phyloP scores from a whole-genome alignment of 2,113 vertebrate genomes.

The Romanogobio albipinnatus region DNA sequence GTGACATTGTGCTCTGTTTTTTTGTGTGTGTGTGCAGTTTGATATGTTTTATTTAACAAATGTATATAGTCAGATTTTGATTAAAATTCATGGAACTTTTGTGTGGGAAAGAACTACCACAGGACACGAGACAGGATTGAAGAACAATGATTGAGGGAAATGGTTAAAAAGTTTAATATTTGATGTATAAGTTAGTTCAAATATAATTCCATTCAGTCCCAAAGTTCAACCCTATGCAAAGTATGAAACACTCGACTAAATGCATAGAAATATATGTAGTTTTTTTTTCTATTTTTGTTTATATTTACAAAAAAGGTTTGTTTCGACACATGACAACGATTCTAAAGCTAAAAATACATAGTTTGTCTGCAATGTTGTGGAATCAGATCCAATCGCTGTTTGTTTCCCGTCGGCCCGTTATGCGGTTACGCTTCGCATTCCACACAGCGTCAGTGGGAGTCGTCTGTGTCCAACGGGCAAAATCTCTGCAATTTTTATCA shows the following conservation, averaged over 20 bases:
- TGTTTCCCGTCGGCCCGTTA: constrained; percentile 35
- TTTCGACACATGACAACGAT: background rate
- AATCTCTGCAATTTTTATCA: background rate
- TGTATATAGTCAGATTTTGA: background rate
- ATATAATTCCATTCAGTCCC: background rate
- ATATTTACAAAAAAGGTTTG: background rate
- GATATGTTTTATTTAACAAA: background rate
- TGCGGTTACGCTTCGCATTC: background rate
- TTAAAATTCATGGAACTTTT: background rate
- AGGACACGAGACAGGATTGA: background rate
- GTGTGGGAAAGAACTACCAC: background rate
- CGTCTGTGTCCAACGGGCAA: background rate
- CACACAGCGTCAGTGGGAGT: background rate
- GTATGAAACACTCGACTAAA: background rate
- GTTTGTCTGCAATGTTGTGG: background rate
- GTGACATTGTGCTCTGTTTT: background rate
- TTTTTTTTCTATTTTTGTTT: background rate
- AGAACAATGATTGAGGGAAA: background rate
- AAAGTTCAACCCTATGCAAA: background rate
- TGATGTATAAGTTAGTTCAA: background rate
- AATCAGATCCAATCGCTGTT: background rate
- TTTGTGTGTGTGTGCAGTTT: constrained; percentile 9
- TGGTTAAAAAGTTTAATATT: background rate
- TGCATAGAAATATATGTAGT: too few species aligned
- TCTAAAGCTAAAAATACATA: background rate